A percentile compares a stretch with the other conserved stretches of the same genome.
Evolutionary conservation across 35 echinoderm and acorn worm species (phyloP).

Genomic region (Apostichopus californicus): DNA sequence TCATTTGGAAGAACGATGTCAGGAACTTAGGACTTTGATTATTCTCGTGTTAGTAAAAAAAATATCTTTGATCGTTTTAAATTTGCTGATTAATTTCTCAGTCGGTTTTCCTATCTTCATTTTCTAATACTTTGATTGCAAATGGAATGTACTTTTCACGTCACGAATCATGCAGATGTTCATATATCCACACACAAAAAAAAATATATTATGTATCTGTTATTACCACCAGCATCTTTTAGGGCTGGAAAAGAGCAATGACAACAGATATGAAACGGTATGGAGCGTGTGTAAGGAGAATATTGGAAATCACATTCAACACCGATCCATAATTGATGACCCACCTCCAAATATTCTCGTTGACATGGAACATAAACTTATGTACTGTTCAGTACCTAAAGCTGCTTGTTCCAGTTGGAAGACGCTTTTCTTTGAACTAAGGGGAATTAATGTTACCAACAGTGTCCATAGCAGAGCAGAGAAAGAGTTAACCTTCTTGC

Average conservation of each 20-base stretch:
- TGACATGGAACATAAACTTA: slow-evolving; percentile 23
- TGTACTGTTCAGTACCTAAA: slow-evolving; percentile 49
- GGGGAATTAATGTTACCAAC: background rate
- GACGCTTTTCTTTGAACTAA: slow-evolving; percentile 26
- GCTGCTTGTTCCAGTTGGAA: slow-evolving; percentile 52
- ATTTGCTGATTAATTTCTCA: too few species aligned
- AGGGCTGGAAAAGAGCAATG: background rate
- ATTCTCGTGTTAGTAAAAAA: too few species aligned
- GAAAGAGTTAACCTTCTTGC: background rate
- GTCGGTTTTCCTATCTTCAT: too few species aligned
- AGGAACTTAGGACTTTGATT: too few species aligned
- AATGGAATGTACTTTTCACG: too few species aligned
- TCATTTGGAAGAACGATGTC: too few species aligned
- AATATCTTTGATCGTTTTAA: too few species aligned
- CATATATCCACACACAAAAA: too few species aligned
- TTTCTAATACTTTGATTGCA: too few species aligned
- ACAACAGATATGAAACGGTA: background rate
- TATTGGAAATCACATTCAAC: slow-evolving; percentile 1
- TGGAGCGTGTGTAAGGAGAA: background rate
- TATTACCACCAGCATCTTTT: background rate
- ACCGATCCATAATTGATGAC: background rate
- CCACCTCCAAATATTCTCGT: slow-evolving; percentile 21
- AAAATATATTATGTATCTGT: too few species aligned
- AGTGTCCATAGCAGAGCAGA: slow-evolving; percentile 1
- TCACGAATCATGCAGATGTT: too few species aligned